These are phyloP conservation scores for Crossocerus cetratus DNA, from an alignment of 2,888 invertebrate species.

Conservation along the genomic window DNA sequence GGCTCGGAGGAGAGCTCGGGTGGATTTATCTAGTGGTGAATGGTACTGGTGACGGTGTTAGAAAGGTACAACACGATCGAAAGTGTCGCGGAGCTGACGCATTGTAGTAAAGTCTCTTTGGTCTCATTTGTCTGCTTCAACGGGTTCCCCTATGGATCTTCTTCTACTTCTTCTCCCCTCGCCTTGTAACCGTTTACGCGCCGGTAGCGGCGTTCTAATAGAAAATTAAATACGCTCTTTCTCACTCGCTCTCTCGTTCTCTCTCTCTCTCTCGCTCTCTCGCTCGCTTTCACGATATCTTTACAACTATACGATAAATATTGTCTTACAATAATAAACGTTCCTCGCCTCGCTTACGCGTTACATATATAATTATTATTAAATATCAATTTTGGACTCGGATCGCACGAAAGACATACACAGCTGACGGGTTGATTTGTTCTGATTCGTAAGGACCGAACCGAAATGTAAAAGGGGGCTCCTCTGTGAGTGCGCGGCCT, in stretches of 20 bases:
- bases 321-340: conserved; percentile 9
- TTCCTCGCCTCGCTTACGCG: conserved; percentile 5
- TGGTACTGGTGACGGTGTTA: neutral
- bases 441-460: neutral
- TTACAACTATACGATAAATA: conserved; percentile 16
- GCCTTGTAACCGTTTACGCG: conserved; percentile 37
- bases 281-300: conserved; percentile 18
- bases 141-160: neutral
- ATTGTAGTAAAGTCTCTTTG: conserved; percentile 30
- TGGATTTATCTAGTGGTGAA: neutral
- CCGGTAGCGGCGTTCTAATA: conserved; percentile 6
- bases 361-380: neutral
- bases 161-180: neutral
- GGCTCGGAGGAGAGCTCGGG: neutral
- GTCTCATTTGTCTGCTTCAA: conserved; percentile 10
- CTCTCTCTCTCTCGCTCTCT: no score
- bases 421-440: neutral
- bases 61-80: neutral
- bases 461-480: conserved; percentile 8
- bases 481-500: neutral
- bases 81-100: conserved; percentile 11
- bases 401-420: conserved; percentile 7
- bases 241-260: no score
- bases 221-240: conserved; percentile 26
- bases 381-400: conserved; percentile 23